These are phyloP conservation scores for Meloidogyne exigua DNA, from an alignment of 1,140 invertebrate species.

Conservation along the genomic window DNA sequence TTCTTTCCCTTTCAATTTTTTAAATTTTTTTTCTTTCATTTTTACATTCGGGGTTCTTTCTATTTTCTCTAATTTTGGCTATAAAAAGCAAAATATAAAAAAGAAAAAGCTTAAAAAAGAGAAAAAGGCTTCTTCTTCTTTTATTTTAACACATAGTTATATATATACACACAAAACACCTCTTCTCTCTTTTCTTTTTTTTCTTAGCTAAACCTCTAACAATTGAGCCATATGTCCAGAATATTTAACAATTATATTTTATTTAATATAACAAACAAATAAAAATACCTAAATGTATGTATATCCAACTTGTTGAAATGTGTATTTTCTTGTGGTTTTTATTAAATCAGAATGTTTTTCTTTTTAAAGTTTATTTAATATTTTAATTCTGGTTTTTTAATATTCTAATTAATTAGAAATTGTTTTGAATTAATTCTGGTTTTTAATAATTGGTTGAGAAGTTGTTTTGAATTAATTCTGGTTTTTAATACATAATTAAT, in stretches of 20 bases:
- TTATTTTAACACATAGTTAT: too few relatives aligned
- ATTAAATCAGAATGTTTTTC: background rate
- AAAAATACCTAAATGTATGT: background rate
- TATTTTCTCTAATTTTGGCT: too few relatives aligned
- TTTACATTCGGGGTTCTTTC: too few relatives aligned
- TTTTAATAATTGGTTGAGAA: too few relatives aligned
- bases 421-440: background rate
- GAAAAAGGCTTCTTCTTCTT: background rate
- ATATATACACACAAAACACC: background rate
- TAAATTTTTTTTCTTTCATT: too few relatives aligned
- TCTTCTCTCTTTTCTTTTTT: background rate
- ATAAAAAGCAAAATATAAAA: too few relatives aligned
- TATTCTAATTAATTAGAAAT: background rate
- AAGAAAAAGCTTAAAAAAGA: background rate
- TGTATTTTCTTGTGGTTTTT: background rate
- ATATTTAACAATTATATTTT: background rate
- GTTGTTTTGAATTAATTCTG: background rate
- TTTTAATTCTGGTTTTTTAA: background rate
- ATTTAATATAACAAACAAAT: too few relatives aligned
- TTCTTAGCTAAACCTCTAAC: background rate
- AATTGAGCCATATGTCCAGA: background rate
- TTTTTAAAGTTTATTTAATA: background rate
- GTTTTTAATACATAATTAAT: background rate
- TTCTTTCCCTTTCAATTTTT: too few relatives aligned
- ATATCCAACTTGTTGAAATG: background rate